A percentile compares a stretch with the other conserved stretches of the same genome.
phyloP scores from a whole-genome alignment of 2,888 invertebrate species.

The Sarcophaga variegata region DNA sequence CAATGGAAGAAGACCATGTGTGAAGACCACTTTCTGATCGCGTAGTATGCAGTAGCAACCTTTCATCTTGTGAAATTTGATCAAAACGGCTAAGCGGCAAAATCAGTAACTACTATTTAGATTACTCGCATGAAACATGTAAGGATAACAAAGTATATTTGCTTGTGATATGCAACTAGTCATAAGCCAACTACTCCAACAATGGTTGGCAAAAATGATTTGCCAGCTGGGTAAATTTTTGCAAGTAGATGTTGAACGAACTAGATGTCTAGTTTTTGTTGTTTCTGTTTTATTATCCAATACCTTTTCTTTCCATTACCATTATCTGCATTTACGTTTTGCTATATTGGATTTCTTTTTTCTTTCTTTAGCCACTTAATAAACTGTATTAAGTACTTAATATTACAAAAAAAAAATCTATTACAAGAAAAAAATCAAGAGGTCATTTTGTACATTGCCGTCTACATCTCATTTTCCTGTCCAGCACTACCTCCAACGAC shows the following conservation, averaged over 20 bases:
- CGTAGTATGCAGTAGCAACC: too few species aligned
- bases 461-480: constrained; percentile 1
- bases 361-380: constrained; percentile 4
- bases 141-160: too few species aligned
- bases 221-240: background rate
- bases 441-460: constrained; percentile 43
- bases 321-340: background rate
- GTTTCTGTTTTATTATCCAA: background rate
- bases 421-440: constrained; percentile 6
- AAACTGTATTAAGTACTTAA: constrained; percentile 33
- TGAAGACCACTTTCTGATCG: too few species aligned
- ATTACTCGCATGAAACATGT: too few species aligned
- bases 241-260: background rate
- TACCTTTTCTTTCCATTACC: background rate
- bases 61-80: too few species aligned
- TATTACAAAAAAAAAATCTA: constrained; percentile 10
- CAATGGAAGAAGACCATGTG: too few species aligned
- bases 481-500: background rate
- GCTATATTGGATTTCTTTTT: background rate
- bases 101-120: too few species aligned
- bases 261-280: background rate
- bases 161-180: background rate
- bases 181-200: background rate
- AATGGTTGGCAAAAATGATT: background rate
- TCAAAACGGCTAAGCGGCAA: too few species aligned